These are phyloP conservation scores for Metridium senile DNA, from an alignment of 92 coral and sea anemone genomes.

Conservation along the genomic window DNA sequence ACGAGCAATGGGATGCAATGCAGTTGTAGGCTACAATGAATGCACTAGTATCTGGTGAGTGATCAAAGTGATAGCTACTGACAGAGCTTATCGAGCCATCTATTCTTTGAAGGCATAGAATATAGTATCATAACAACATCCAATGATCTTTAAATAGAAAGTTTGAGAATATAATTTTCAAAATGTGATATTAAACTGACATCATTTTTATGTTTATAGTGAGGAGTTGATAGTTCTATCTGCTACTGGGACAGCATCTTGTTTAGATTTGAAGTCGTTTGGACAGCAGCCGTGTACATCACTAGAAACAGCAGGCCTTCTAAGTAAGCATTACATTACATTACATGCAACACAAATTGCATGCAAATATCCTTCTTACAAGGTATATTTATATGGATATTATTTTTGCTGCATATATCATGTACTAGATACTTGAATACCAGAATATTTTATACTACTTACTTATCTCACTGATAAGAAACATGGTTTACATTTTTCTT, in stretches of 20 bases:
- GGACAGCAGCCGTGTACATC: not conserved
- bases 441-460: no score
- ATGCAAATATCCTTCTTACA: not conserved
- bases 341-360: not conserved
- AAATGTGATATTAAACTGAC: not conserved
- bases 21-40: slow-evolving; percentile 95
- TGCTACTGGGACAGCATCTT: slow-evolving; percentile 98
- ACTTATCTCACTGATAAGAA: no score
- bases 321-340: slow-evolving; percentile 26
- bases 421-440: no score
- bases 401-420: not conserved
- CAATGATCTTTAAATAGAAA: no score
- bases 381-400: not conserved
- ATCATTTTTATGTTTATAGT: slow-evolving; percentile 40
- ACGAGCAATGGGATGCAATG: slow-evolving; percentile 94
- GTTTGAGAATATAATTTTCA: no score
- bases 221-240: slow-evolving; percentile 94
- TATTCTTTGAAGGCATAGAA: no score
- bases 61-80: no score
- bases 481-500: no score
- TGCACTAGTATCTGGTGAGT: slow-evolving; percentile 90
- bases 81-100: no score
- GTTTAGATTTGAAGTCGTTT: slow-evolving; percentile 63
- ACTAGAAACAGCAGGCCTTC: slow-evolving; percentile 10
- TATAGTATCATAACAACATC: no score